Conservation (phyloP, 2,113 vertebrate genomes). For the Mohoua ochrocephala region DNA sequence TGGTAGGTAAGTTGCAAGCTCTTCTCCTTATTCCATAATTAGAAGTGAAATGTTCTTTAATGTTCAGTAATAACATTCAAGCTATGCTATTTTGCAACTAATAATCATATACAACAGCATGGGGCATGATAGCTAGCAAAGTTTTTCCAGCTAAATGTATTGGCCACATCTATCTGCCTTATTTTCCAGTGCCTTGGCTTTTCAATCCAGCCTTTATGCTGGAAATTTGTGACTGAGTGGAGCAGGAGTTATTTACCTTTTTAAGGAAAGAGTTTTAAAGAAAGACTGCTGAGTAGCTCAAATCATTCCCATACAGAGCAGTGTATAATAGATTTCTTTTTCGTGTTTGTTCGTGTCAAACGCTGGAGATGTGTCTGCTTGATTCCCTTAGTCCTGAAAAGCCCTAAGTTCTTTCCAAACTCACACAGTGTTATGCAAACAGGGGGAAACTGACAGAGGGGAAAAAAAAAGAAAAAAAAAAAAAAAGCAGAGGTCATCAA, state of each 20-base stretch:
- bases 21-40: constrained; percentile 82
- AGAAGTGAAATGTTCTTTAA: constrained; percentile 85
- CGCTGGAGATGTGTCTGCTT: background rate
- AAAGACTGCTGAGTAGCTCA: constrained; percentile 60
- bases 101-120: constrained; percentile 85
- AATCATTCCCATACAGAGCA: constrained; percentile 40
- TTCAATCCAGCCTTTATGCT: constrained; percentile 59
- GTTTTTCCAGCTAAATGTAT: constrained; percentile 58
- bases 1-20: constrained; percentile 77
- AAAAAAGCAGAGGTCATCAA: background rate
- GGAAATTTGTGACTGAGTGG: constrained; percentile 7
- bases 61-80: constrained; percentile 82
- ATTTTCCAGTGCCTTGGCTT: constrained; percentile 17
- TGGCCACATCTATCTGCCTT: constrained; percentile 44
- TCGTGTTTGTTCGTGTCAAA: background rate
- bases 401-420: background rate
- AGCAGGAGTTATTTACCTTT: constrained; percentile 46
- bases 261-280: constrained; percentile 38
- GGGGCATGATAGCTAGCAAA: constrained; percentile 72
- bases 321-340: constrained; percentile 32
- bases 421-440: background rate
- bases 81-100: constrained; percentile 83
- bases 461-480: background rate
- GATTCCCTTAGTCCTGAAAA: constrained; percentile 3
- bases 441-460: background rate